A percentile compares a stretch with the other conserved stretches of the same genome.
Evolutionary conservation across 2,797 vertebrate genomes (phyloP).

Genomic region (Botia kubotai): DNA sequence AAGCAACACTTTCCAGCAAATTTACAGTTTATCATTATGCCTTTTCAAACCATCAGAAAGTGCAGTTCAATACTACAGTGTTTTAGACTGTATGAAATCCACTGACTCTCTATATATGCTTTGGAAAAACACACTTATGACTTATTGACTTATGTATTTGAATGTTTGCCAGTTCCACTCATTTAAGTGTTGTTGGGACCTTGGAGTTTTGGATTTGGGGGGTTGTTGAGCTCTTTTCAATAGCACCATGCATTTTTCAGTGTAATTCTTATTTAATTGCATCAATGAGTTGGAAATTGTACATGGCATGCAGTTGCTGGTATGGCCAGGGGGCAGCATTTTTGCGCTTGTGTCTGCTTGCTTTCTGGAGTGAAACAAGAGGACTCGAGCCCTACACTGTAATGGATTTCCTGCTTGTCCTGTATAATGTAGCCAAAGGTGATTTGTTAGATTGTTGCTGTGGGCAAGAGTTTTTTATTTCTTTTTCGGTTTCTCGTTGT

Average conservation of each 20-base stretch:
- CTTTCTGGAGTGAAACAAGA: constrained; percentile 53
- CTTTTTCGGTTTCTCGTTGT: constrained; percentile 48
- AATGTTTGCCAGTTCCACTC: constrained; percentile 16
- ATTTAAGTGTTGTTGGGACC: constrained; percentile 47
- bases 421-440: constrained; percentile 65
- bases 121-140: constrained; percentile 19
- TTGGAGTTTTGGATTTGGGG: constrained; percentile 48
- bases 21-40: constrained; percentile 62
- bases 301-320: constrained; percentile 56
- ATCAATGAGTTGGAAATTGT: constrained; percentile 61
- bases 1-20: constrained; percentile 46
- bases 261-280: constrained; percentile 73
- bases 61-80: constrained; percentile 60
- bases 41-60: constrained; percentile 63
- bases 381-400: constrained; percentile 47
- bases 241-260: constrained; percentile 37
- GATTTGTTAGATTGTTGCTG: constrained; percentile 66
- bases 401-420: constrained; percentile 63
- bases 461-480: constrained; percentile 42
- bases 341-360: constrained; percentile 56
- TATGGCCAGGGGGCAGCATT: constrained; percentile 58
- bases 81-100: constrained; percentile 57
- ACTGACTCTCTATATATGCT: constrained; percentile 59
- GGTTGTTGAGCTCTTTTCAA: constrained; percentile 40
- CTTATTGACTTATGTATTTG: constrained; percentile 18